A percentile compares a stretch with the other conserved stretches of the same genome.
phyloP scores from a whole-genome alignment of 2,113 vertebrate genomes.

The Gavia stellata region DNA sequence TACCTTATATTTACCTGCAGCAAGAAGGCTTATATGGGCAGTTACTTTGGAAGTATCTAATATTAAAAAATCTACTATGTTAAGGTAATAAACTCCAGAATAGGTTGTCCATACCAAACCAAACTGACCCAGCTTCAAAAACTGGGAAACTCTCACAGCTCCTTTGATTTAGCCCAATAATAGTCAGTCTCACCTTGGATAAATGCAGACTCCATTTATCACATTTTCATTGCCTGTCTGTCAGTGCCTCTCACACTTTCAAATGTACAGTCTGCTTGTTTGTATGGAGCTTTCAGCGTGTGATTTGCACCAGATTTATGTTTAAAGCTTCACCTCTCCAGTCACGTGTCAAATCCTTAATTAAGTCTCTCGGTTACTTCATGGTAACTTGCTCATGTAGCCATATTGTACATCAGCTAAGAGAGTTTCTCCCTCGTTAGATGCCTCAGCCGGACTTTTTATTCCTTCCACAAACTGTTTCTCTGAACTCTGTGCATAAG shows the following conservation, averaged over 20 bases:
- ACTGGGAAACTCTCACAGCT: background rate
- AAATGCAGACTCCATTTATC: slow-evolving; percentile 40
- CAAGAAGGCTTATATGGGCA: background rate
- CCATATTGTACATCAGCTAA: background rate
- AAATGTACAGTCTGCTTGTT: slow-evolving; percentile 67
- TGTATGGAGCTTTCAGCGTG: slow-evolving; percentile 41
- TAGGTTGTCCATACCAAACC: background rate
- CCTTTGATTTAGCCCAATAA: background rate
- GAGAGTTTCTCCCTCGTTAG: background rate
- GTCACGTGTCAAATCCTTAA: slow-evolving; percentile 47
- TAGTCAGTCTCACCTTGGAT: slow-evolving; percentile 39
- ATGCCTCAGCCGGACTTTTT: background rate
- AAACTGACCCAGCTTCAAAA: background rate
- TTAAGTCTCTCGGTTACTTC: slow-evolving; percentile 12
- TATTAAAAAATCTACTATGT: background rate
- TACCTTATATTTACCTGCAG: background rate
- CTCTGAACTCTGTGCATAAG: background rate
- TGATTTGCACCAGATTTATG: slow-evolving; percentile 66
- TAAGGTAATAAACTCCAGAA: background rate
- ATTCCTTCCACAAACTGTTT: background rate
- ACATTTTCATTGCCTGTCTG: slow-evolving; percentile 58
- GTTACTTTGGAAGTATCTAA: background rate
- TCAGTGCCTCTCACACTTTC: slow-evolving; percentile 62
- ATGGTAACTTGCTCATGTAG: background rate
- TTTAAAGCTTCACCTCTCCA: slow-evolving; percentile 52